Percentiles rank a stretch among this genome's conserved stretches.
phyloP scores from a whole-genome alignment of 2,113 vertebrate genomes.

The Anseranas semipalmata region DNA sequence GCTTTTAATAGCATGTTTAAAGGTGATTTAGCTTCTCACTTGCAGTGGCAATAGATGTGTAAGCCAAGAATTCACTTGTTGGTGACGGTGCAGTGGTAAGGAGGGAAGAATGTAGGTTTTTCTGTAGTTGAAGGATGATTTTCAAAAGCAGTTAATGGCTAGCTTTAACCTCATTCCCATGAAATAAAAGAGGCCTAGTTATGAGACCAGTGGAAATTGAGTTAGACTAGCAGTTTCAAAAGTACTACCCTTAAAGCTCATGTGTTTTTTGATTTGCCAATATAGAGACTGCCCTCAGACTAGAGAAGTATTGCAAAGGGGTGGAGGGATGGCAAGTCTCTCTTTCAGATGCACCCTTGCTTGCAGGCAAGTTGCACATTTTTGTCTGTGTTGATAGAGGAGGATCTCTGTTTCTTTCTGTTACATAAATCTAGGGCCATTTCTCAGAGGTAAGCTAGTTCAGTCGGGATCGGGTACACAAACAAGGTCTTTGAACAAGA shows the following conservation, averaged over 20 bases:
- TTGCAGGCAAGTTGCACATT: background rate
- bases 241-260: background rate
- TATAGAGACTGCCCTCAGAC: background rate
- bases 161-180: background rate
- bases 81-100: background rate
- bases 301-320: background rate
- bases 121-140: background rate
- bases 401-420: background rate
- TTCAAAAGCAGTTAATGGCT: background rate
- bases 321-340: background rate
- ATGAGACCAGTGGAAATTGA: background rate
- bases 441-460: background rate
- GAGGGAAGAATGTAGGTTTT: background rate
- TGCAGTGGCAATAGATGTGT: background rate
- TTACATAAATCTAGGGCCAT: background rate
- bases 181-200: background rate
- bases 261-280: background rate
- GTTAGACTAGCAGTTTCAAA: background rate
- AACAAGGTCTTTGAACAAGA: background rate
- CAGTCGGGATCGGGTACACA: accelerated
- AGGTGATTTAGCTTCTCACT: background rate
- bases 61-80: background rate
- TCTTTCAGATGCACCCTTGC: background rate
- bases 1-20: background rate
- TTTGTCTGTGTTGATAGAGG: background rate